phyloP scores from a whole-genome alignment of 2,797 vertebrate species.

The Lagodon rhomboides region DNA sequence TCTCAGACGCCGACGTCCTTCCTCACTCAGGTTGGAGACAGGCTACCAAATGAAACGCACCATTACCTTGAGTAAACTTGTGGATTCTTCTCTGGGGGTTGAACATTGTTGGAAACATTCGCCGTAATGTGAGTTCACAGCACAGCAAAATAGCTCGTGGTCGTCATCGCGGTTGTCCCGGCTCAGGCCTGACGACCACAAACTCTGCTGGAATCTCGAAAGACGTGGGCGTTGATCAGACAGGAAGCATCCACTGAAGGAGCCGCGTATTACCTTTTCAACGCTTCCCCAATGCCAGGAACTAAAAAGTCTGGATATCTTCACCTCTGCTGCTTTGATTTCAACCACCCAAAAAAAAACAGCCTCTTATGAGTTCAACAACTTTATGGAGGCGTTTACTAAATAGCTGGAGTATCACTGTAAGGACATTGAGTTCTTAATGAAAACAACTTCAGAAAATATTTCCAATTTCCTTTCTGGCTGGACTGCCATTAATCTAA shows the following conservation, averaged over 20 bases:
- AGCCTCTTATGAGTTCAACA: conserved; percentile 11
- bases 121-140: too few relatives aligned
- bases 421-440: conserved; percentile 32
- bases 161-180: neutral
- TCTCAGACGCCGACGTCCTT: too few relatives aligned
- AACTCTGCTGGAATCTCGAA: conserved; percentile 3
- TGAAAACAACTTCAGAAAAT: conserved; percentile 40
- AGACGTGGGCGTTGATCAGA: neutral
- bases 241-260: neutral
- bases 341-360: neutral
- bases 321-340: conserved; percentile 17
- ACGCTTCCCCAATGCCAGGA: neutral
- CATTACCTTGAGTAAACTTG: too few relatives aligned
- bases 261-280: neutral
- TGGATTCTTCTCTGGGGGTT: too few relatives aligned
- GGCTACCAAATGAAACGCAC: too few relatives aligned
- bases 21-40: too few relatives aligned
- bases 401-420: conserved; percentile 18
- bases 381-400: conserved; percentile 2
- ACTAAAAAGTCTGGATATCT: neutral
- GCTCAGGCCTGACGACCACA: neutral
- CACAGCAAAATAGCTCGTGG: too few relatives aligned
- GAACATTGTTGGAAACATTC: too few relatives aligned
- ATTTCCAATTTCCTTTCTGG: conserved; percentile 16
- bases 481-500: conserved; percentile 18